phyloP scores from a whole-genome alignment of 2,113 vertebrate species.

The Alligator sinensis region DNA sequence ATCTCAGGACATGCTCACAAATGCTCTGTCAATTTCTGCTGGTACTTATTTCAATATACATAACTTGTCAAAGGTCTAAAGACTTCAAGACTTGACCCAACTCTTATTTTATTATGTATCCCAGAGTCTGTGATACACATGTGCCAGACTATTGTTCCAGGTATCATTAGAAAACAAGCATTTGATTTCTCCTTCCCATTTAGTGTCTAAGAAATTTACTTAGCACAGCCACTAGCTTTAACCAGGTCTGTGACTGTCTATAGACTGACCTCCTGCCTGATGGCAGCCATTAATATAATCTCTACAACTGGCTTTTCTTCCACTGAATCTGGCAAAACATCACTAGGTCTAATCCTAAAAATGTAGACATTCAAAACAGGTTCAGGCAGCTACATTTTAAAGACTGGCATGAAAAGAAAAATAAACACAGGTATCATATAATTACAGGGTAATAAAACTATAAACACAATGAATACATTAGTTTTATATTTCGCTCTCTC shows the following conservation, averaged over 20 bases:
- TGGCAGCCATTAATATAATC: background rate
- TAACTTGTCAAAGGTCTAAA: too few relatives aligned
- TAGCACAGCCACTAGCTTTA: background rate
- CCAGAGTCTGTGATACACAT: background rate
- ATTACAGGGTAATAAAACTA: slow-evolving; percentile 81
- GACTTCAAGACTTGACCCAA: background rate
- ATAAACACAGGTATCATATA: slow-evolving; percentile 72
- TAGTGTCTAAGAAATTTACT: background rate
- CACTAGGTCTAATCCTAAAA: slow-evolving; percentile 58
- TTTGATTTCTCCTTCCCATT: background rate
- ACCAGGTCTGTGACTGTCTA: slow-evolving; percentile 7
- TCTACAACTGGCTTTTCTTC: slow-evolving; percentile 47
- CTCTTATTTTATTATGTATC: background rate
- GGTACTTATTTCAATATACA: too few relatives aligned
- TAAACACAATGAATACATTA: slow-evolving; percentile 77
- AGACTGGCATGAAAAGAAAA: slow-evolving; percentile 77
- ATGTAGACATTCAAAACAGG: slow-evolving; percentile 72
- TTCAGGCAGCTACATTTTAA: slow-evolving; percentile 72
- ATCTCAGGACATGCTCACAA: background rate
- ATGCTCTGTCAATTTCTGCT: background rate
- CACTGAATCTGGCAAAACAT: slow-evolving; percentile 71
- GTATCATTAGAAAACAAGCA: background rate
- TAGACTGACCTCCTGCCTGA: background rate
- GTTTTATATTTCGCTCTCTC: slow-evolving; percentile 72
- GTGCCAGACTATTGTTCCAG: background rate